These are phyloP conservation scores for Carduelis carduelis DNA, from an alignment of 2,797 vertebrate species.

Conservation along the genomic window DNA sequence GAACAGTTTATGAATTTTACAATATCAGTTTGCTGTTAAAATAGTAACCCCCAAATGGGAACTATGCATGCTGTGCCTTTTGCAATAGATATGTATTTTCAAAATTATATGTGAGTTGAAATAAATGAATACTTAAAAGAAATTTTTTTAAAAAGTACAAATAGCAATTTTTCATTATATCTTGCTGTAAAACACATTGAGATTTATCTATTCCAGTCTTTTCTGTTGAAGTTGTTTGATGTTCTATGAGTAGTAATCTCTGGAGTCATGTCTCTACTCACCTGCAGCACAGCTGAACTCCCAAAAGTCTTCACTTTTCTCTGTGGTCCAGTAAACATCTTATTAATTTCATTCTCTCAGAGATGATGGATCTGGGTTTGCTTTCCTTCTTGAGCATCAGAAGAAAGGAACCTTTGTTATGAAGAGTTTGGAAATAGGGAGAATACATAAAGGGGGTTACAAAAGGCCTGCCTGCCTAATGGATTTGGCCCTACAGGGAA, in stretches of 20 bases:
- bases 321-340: background rate
- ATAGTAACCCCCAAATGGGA: background rate
- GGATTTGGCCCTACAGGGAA: background rate
- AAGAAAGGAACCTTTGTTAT: background rate
- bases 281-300: background rate
- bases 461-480: background rate
- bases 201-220: background rate
- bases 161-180: background rate
- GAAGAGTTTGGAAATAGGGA: background rate
- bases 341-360: background rate
- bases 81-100: background rate
- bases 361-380: background rate
- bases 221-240: background rate
- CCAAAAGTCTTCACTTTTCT: background rate
- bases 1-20: background rate
- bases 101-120: background rate
- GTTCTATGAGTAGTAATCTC: background rate
- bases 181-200: background rate
- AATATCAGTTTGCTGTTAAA: background rate
- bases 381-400: background rate
- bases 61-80: background rate
- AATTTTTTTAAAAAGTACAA: accelerated
- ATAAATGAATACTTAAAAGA: background rate
- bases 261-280: background rate
- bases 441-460: background rate